These are phyloP conservation scores for Galeruca laticollis DNA, from an alignment of 2,888 invertebrate genomes.

Conservation along the genomic window DNA sequence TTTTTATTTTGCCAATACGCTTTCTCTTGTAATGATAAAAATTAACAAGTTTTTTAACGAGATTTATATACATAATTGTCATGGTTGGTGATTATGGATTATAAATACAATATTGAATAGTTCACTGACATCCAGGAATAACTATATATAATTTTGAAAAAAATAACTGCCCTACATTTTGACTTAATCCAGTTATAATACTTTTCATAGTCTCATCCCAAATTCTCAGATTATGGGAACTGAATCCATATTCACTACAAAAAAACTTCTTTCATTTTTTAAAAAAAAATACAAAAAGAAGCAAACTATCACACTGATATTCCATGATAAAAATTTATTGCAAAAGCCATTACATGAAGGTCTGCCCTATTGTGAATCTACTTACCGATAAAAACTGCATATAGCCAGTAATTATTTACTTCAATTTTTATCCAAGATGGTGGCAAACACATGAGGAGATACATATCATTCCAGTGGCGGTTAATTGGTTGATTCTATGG, in stretches of 20 bases:
- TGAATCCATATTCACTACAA: not conserved
- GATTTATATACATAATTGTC: slow-evolving; percentile 7
- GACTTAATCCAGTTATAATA: too few species aligned
- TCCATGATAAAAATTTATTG: slow-evolving; percentile 21
- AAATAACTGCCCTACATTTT: too few species aligned
- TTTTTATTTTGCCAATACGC: slow-evolving; percentile 3
- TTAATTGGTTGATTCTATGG: not conserved
- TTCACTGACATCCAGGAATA: slow-evolving; percentile 2
- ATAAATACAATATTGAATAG: not conserved
- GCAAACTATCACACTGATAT: slow-evolving; percentile 14
- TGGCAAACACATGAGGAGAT: slow-evolving; percentile 39
- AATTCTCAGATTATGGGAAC: too few species aligned
- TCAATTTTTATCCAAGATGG: slow-evolving; percentile 35
- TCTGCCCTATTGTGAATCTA: slow-evolving; percentile 29
- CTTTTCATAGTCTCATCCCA: too few species aligned
- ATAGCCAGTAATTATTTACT: slow-evolving; percentile 34
- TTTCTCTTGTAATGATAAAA: slow-evolving; percentile 24
- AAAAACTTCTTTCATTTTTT: not conserved
- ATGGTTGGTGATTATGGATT: not conserved
- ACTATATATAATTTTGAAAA: too few species aligned
- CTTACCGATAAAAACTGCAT: slow-evolving; percentile 36
- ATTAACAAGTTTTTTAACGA: not conserved
- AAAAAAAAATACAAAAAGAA: not conserved
- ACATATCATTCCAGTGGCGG: slow-evolving; percentile 30
- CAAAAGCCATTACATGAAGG: slow-evolving; percentile 26